Percentiles rank a stretch among this genome's conserved stretches.
Conservation (phyloP, 2,888 invertebrate genomes). For the Sthenelais limicola region DNA sequence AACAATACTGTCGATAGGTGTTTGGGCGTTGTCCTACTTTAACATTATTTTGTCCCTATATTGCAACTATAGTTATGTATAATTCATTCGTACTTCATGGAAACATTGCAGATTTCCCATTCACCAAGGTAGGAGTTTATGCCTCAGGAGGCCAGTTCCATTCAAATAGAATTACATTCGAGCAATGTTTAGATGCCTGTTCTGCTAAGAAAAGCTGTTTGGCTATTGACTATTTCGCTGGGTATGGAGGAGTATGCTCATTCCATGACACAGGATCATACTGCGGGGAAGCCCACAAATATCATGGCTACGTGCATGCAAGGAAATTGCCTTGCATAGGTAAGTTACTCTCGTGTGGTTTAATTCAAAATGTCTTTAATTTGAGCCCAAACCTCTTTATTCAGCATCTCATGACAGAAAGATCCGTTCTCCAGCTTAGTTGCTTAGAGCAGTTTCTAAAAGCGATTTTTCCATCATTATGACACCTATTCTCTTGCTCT, state of each 20-base stretch:
- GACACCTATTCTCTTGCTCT: too few species aligned
- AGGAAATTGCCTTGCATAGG: constrained; percentile 27
- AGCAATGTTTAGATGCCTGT: constrained; percentile 8
- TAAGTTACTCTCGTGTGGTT: neutral
- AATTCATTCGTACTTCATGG: too few species aligned
- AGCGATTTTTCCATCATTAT: too few species aligned
- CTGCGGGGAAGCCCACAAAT: neutral
- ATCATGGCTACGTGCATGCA: constrained; percentile 13
- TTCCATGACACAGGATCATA: constrained; percentile 9
- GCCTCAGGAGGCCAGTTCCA: neutral
- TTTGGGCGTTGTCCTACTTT: too few species aligned
- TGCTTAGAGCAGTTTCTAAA: too few species aligned
- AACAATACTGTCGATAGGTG: too few species aligned
- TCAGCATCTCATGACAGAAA: too few species aligned
- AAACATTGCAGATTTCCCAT: constrained; percentile 36
- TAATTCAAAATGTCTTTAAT: too few species aligned
- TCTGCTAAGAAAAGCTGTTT: constrained; percentile 6
- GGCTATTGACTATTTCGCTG: constrained; percentile 18
- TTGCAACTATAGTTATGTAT: too few species aligned
- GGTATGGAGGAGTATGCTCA: constrained; percentile 25
- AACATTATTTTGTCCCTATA: too few species aligned
- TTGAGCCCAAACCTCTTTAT: too few species aligned
- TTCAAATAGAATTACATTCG: neutral
- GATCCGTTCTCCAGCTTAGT: too few species aligned
- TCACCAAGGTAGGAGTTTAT: neutral